These are phyloP conservation scores for Hippoglossus stenolepis DNA, from an alignment of 2,113 vertebrate genomes.

Conservation along the genomic window DNA sequence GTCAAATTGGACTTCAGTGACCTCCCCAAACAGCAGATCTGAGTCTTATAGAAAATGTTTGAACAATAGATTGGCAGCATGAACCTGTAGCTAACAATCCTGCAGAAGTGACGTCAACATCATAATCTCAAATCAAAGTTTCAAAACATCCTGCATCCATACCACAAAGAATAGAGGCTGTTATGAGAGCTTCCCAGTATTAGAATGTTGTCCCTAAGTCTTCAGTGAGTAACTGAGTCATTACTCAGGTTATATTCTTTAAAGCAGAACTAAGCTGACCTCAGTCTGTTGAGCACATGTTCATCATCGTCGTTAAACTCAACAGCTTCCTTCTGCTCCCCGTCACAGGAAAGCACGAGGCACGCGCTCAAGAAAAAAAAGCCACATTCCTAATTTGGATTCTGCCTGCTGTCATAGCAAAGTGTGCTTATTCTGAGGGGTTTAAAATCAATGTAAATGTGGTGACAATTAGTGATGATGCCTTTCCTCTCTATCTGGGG, in stretches of 20 bases:
- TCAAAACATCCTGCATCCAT: neutral
- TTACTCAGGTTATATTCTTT: slow-evolving; percentile 1
- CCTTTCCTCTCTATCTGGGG: slow-evolving; percentile 12
- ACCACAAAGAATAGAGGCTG: neutral
- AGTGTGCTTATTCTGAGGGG: neutral
- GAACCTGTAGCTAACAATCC: neutral
- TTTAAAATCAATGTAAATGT: slow-evolving; percentile 29
- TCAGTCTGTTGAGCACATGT: slow-evolving; percentile 56
- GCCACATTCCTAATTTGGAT: slow-evolving; percentile 20
- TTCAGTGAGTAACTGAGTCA: neutral
- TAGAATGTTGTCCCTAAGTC: neutral
- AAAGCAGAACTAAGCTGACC: slow-evolving; percentile 16
- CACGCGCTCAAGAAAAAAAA: neutral
- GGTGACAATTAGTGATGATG: slow-evolving; percentile 31
- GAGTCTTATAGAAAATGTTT: neutral
- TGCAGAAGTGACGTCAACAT: neutral
- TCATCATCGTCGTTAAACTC: slow-evolving; percentile 4
- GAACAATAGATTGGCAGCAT: neutral
- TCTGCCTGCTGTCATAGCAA: slow-evolving; percentile 1
- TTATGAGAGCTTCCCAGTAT: neutral
- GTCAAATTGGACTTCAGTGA: neutral
- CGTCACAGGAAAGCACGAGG: slow-evolving; percentile 1
- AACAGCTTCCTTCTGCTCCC: slow-evolving; percentile 21
- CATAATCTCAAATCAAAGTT: neutral
- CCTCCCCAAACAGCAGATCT: neutral